Evolutionary conservation across 2,113 vertebrate species (phyloP), one percentile per base, ranked within the genome.

Genomic region (Xenus cinereus): DNA sequence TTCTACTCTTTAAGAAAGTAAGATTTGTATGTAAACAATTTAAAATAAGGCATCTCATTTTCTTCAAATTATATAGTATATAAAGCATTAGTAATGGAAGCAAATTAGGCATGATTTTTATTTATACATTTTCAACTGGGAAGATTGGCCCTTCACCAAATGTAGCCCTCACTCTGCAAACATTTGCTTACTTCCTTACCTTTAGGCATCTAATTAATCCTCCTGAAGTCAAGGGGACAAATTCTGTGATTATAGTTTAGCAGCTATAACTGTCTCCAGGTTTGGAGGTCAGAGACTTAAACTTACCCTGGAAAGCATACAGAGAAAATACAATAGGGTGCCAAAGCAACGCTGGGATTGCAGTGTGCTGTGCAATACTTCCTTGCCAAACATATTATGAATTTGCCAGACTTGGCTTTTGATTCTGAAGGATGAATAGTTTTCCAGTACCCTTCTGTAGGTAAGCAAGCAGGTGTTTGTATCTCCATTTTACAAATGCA

Each of bases 21-120:
- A 97, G 81, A 93, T 95, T 97, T 96, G 89, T 97, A 90, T 95
- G 90, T 96, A 97, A 98, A 96, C 90, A 96, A 95, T 92, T 95
- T 97, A 89, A 97, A 97, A 97, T 95, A 97, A 97, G 97, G 86
- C 85, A 84, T 96, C 79, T 96, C 93, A 97, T 97, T 97, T 95
- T 56, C 81, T 97, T 94, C 83, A 27, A 35, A 90, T 95, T 89
- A 89, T 76, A 87, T 77, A 66, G 54, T 89, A 89, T 84, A 63
- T 94, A 94, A 92, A 94, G 45, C 73, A 67, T 95, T 97, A 94
- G 84, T 92, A 67, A 75, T 93, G 41, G 92, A 92, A 95, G 54
- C 60, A 95, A 90, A 96, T 95, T 86, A 90, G 67, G 62, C 67
- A 76, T 93, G 86, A 76, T 90, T 84, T 93, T 95, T 95, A 93